A percentile compares a stretch with the other conserved stretches of the same genome.
Conservation (phyloP, 2,888 invertebrate species). For the Synergus laeviventris region DNA sequence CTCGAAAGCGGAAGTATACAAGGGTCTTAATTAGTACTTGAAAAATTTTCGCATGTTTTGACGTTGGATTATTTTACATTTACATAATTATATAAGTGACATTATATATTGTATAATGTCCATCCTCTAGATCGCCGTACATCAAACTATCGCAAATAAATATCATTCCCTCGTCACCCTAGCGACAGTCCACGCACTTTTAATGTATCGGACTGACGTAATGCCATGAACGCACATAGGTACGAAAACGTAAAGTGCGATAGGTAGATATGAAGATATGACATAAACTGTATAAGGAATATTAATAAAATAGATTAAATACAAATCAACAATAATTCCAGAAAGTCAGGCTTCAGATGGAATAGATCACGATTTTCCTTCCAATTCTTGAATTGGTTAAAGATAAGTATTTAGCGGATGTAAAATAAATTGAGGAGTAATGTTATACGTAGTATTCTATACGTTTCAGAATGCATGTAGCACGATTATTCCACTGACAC, state of each 20-base stretch:
- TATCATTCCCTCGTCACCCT: background rate
- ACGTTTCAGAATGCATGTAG: slow-evolving; percentile 69
- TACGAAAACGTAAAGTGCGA: slow-evolving; percentile 1
- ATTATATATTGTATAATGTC: slow-evolving; percentile 19
- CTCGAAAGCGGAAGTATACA: background rate
- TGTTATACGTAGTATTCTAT: slow-evolving; percentile 65
- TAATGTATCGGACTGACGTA: background rate
- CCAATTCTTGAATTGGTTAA: slow-evolving; percentile 16
- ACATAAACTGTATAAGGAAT: slow-evolving; percentile 65
- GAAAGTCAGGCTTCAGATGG: slow-evolving; percentile 55
- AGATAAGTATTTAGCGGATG: slow-evolving; percentile 60
- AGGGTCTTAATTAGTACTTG: slow-evolving; percentile 9
- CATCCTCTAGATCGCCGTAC: slow-evolving; percentile 21
- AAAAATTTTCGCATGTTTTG: slow-evolving; percentile 11
- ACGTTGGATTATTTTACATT: slow-evolving; percentile 36
- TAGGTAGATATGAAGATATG: slow-evolving; percentile 12
- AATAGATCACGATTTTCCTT: slow-evolving; percentile 47
- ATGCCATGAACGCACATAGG: background rate
- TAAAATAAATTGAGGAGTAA: slow-evolving; percentile 65
- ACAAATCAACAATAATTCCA: slow-evolving; percentile 69
- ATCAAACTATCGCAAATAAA: slow-evolving; percentile 8
- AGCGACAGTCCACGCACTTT: background rate
- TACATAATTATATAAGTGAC: slow-evolving; percentile 20
- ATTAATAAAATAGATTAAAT: slow-evolving; percentile 73
- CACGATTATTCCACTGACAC: slow-evolving; percentile 70